Conservation (phyloP, 53 echinoderm and acorn worm species). For the Arbacia lixula region DNA sequence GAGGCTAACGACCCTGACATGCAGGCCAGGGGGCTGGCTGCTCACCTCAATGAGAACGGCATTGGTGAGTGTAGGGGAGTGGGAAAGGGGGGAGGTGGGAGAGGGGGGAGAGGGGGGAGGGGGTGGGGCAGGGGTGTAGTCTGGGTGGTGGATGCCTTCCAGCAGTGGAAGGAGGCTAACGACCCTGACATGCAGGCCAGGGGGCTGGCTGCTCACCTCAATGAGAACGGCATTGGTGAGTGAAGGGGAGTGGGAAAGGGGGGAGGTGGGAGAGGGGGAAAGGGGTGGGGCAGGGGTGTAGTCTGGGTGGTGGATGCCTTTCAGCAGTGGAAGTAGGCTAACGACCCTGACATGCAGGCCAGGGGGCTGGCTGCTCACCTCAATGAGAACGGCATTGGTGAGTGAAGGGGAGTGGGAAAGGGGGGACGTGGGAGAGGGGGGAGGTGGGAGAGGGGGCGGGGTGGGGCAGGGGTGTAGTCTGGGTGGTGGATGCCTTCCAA, state of each 20-base stretch:
- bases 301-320: no score
- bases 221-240: constrained; percentile 92
- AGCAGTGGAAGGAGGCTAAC: constrained; percentile 84
- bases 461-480: no score
- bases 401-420: neutral
- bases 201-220: constrained; percentile 84
- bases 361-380: neutral
- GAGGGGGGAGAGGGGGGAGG: no score
- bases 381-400: no score
- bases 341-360: neutral
- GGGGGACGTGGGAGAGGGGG: neutral
- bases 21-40: constrained; percentile 76
- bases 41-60: constrained; percentile 88
- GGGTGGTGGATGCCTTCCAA: neutral
- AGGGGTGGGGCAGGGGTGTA: no score
- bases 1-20: constrained; percentile 87
- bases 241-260: neutral
- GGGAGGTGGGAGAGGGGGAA: neutral
- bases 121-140: no score
- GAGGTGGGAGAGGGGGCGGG: neutral
- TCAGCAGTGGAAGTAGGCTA: neutral
- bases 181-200: constrained; percentile 82
- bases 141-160: constrained; percentile 77
- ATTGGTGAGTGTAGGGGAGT: constrained; percentile 70
- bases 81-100: neutral